Conservation (phyloP, 2,113 vertebrate species). For the Ceyx melanurus region DNA sequence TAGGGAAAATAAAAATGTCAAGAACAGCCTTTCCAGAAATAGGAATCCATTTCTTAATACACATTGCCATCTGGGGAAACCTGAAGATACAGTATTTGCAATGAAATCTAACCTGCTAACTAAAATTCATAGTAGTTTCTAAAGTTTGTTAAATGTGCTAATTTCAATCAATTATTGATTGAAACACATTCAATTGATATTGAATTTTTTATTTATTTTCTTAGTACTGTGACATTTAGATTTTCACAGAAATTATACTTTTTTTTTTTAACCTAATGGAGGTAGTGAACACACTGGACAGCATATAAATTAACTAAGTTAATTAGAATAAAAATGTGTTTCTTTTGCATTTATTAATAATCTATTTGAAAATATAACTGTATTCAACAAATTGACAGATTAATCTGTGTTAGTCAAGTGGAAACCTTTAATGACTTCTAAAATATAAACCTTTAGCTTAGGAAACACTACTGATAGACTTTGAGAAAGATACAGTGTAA, state of each 20-base stretch:
- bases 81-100: slow-evolving; percentile 13
- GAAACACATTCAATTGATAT: too few relatives aligned
- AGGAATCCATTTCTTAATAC: slow-evolving; percentile 19
- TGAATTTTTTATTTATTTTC: neutral
- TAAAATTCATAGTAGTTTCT: neutral
- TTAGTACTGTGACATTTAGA: neutral
- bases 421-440: neutral
- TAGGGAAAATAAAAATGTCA: slow-evolving; percentile 9
- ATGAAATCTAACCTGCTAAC: neutral
- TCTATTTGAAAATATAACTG: neutral
- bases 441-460: neutral
- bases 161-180: neutral
- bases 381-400: neutral
- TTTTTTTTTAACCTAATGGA: neutral
- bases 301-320: neutral
- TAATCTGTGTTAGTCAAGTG: neutral
- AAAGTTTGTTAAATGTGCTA: neutral
- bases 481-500: neutral
- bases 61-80: slow-evolving; percentile 59
- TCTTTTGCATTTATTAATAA: slow-evolving; percentile 27
- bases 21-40: slow-evolving; percentile 5
- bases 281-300: neutral
- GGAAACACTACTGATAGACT: neutral
- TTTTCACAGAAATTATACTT: neutral
- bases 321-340: neutral